phyloP scores from a whole-genome alignment of 2,888 invertebrate genomes.

The Mechanitis mazaeus region DNA sequence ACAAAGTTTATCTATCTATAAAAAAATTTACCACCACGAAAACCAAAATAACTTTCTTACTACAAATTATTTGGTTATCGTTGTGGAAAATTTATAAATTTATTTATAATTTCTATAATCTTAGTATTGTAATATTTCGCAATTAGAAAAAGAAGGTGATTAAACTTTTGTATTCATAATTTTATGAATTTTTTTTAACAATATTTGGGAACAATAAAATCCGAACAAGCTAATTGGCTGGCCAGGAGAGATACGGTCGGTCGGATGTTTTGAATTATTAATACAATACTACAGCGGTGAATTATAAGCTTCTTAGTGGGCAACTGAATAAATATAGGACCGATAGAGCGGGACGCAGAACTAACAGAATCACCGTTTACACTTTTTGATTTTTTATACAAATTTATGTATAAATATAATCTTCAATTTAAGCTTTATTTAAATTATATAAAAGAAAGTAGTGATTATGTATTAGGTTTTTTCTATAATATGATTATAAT shows the following conservation, averaged over 20 bases:
- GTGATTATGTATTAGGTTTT: no score
- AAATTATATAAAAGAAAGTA: no score
- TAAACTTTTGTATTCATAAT: conserved; percentile 18
- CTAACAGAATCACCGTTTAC: conserved; percentile 1
- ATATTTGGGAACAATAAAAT: conserved; percentile 43
- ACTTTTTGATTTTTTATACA: not conserved
- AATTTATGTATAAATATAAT: no score
- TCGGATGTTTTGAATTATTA: conserved; percentile 69
- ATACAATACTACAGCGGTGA: conserved; percentile 61
- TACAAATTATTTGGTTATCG: no score
- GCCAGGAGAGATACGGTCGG: conserved; percentile 55
- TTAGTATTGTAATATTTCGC: not conserved
- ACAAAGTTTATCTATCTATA: not conserved
- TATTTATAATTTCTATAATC: no score
- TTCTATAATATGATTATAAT: no score
- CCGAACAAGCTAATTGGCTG: conserved; percentile 54
- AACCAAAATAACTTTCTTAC: no score
- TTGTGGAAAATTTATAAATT: no score
- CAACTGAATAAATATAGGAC: conserved; percentile 54
- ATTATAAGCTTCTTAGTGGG: conserved; percentile 70
- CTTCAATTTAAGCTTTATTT: no score
- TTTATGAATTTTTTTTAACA: conserved; percentile 24
- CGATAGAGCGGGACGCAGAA: conserved; percentile 28
- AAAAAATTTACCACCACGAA: no score
- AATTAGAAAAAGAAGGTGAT: conserved; percentile 11